These are phyloP conservation scores for Corbicula japonica DNA, from an alignment of 2,888 invertebrate species.

Conservation along the genomic window DNA sequence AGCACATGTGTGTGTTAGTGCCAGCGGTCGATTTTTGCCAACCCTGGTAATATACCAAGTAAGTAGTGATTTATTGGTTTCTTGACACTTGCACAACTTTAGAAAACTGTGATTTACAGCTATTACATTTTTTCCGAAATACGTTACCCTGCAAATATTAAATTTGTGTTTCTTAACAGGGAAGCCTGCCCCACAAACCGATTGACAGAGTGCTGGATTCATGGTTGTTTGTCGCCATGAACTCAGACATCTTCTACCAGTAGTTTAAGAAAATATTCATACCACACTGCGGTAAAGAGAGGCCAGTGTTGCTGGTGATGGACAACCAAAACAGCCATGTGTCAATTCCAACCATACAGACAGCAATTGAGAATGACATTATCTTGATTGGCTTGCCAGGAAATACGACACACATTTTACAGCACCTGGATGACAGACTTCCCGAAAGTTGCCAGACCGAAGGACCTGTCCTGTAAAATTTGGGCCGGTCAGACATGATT, in stretches of 20 bases:
- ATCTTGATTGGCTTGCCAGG: constrained; percentile 9
- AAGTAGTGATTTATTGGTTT: too few species aligned
- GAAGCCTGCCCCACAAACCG: not conserved
- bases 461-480: too few species aligned
- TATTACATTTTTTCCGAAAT: too few species aligned
- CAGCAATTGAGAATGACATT: not conserved
- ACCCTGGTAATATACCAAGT: constrained; percentile 13
- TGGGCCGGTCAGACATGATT: too few species aligned
- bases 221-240: constrained; percentile 15
- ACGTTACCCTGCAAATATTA: too few species aligned
- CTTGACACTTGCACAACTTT: too few species aligned
- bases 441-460: too few species aligned
- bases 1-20: constrained; percentile 12
- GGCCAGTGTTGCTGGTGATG: constrained; percentile 21
- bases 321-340: constrained; percentile 18
- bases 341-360: not conserved
- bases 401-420: constrained; percentile 21
- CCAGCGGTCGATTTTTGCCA: constrained; percentile 17
- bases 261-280: constrained; percentile 14
- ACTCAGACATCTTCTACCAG: constrained; percentile 3
- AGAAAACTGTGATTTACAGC: too few species aligned
- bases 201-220: constrained; percentile 13
- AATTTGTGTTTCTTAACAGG: too few species aligned
- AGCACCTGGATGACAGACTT: constrained; percentile 14
- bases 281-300: constrained; percentile 18